phyloP scores from a whole-genome alignment of 2,113 vertebrate species.

The Ascaphus truei region DNA sequence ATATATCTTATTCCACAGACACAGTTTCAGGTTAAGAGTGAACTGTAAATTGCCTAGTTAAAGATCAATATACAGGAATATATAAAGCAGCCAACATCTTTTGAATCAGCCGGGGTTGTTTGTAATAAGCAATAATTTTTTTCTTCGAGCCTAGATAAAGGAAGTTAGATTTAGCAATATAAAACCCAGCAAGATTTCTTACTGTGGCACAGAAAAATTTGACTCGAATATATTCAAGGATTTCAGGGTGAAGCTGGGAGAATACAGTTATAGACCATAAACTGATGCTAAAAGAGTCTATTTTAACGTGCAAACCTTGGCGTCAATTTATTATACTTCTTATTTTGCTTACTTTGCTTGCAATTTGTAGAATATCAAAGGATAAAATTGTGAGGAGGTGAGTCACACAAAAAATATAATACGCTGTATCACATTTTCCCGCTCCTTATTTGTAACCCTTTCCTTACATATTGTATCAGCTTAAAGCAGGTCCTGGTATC shows the following conservation, averaged over 20 bases:
- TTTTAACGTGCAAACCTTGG: too few relatives aligned
- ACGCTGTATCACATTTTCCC: too few relatives aligned
- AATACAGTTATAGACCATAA: neutral
- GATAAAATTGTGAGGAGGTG: too few relatives aligned
- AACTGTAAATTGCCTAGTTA: slow-evolving; percentile 28
- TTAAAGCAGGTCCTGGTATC: too few relatives aligned
- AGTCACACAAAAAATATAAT: too few relatives aligned
- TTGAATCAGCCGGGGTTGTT: slow-evolving; percentile 18
- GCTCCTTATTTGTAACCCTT: too few relatives aligned
- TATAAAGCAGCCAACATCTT: slow-evolving; percentile 20
- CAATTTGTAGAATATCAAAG: too few relatives aligned
- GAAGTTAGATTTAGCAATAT: slow-evolving; percentile 19
- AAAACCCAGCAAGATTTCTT: slow-evolving; percentile 13
- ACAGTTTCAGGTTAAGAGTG: slow-evolving; percentile 16
- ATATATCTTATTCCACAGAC: slow-evolving; percentile 15
- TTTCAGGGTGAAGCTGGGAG: neutral
- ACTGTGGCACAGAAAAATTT: slow-evolving; percentile 1
- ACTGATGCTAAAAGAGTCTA: too few relatives aligned
- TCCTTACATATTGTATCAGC: too few relatives aligned
- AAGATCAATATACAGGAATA: slow-evolving; percentile 23
- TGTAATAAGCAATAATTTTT: slow-evolving; percentile 12
- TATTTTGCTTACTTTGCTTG: too few relatives aligned
- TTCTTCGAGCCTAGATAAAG: slow-evolving; percentile 4
- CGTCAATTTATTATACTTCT: too few relatives aligned
- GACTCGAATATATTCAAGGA: slow-evolving; percentile 13